A percentile compares a stretch with the other conserved stretches of the same genome.
phyloP scores from a whole-genome alignment of 2,888 invertebrate genomes.

The Apamea crenata region DNA sequence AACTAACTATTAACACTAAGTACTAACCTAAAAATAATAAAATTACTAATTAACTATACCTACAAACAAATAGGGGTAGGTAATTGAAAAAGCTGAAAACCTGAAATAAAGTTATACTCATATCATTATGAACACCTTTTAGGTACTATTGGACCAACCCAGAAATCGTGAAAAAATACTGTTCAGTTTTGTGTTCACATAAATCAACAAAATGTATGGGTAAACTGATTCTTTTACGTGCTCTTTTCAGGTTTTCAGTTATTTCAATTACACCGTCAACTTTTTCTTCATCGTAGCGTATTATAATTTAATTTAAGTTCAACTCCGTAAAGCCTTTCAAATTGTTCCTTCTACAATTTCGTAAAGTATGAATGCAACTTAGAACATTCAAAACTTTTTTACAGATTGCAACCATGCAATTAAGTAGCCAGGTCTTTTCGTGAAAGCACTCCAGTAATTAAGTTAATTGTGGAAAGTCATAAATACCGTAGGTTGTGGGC shows the following conservation, averaged over 20 bases:
- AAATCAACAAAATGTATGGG: background rate
- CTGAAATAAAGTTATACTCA: background rate
- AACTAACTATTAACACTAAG: background rate
- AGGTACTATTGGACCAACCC: no score
- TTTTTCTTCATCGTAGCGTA: background rate
- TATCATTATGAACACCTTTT: background rate
- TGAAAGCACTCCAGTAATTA: slow-evolving; percentile 38
- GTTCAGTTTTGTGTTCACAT: background rate
- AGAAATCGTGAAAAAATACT: background rate
- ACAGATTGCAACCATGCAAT: slow-evolving; percentile 5
- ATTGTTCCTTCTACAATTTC: background rate
- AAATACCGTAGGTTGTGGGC: slow-evolving; percentile 24
- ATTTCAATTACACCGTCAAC: background rate
- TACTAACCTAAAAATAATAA: background rate
- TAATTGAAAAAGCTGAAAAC: background rate
- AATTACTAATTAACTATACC: background rate
- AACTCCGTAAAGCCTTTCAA: background rate
- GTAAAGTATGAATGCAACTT: background rate
- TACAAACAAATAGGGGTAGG: background rate
- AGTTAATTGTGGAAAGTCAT: slow-evolving; percentile 35
- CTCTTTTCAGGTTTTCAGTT: background rate
- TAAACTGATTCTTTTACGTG: background rate
- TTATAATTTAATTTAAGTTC: background rate
- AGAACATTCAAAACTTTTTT: background rate
- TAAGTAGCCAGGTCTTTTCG: background rate